Conservation (phyloP, 2,113 vertebrate species). For the Lota lota region DNA sequence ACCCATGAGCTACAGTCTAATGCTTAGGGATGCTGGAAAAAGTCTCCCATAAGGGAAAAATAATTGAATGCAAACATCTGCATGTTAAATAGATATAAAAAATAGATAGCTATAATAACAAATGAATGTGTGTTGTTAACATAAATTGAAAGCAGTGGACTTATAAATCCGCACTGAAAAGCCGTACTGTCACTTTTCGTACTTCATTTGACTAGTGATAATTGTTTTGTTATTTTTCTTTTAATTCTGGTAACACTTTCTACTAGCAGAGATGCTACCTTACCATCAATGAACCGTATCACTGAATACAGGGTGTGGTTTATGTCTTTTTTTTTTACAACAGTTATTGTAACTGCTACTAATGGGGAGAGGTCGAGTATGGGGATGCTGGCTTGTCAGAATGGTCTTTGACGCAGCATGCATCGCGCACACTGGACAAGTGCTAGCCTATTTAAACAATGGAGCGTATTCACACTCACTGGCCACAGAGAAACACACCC, state of each 20-base stretch:
- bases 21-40: background rate
- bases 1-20: background rate
- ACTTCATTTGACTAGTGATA: too few species aligned
- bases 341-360: conserved; percentile 15
- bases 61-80: too few species aligned
- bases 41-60: background rate
- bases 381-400: conserved; percentile 9
- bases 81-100: too few species aligned
- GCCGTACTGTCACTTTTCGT: too few species aligned
- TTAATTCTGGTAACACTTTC: background rate
- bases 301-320: background rate
- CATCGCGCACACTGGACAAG: conserved; percentile 35
- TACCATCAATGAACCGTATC: conserved; percentile 2
- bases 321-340: background rate
- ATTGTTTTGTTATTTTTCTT: conserved; percentile 33
- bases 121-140: too few species aligned
- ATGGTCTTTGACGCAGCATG: conserved; percentile 25
- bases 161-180: too few species aligned
- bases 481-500: background rate
- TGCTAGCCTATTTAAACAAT: conserved; percentile 48
- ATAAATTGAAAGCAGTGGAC: too few species aligned
- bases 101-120: too few species aligned
- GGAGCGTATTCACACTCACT: conserved; percentile 41
- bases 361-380: conserved; percentile 19
- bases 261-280: background rate